A percentile compares a stretch with the other conserved stretches of the same genome.
Evolutionary conservation across 2,888 invertebrate genomes (phyloP).

Genomic region (Oligia latruncula): DNA sequence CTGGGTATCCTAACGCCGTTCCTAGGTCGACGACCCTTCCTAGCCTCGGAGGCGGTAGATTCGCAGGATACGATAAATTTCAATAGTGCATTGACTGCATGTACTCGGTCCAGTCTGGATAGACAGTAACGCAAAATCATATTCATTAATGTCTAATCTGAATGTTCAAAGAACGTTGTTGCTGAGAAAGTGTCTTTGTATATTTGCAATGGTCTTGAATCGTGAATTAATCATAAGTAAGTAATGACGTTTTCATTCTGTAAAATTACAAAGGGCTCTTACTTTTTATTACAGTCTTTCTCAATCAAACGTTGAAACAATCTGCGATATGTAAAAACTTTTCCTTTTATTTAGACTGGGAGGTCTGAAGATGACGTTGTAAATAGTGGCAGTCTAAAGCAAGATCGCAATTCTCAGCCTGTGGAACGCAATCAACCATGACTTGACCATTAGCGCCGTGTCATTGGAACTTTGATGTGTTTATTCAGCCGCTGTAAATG

Average conservation of each 20-base stretch:
- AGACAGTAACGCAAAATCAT: conserved; percentile 71
- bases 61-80: conserved; percentile 89
- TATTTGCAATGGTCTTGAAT: background rate
- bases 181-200: conserved; percentile 2
- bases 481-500: conserved; percentile 63
- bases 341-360: conserved; percentile 57
- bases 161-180: conserved; percentile 37
- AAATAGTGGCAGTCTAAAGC: conserved; percentile 46
- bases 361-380: conserved; percentile 67
- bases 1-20: conserved; percentile 85
- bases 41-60: conserved; percentile 84
- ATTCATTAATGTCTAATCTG: conserved; percentile 57
- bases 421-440: conserved; percentile 64
- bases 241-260: background rate
- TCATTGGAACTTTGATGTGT: conserved; percentile 68
- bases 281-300: conserved; percentile 24
- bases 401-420: conserved; percentile 53
- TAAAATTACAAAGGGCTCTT: conserved; percentile 18
- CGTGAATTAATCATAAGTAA: background rate
- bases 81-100: conserved; percentile 88
- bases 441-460: conserved; percentile 64
- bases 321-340: conserved; percentile 10
- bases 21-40: conserved; percentile 84
- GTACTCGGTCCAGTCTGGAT: conserved; percentile 73
- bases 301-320: conserved; percentile 33